Evolutionary conservation across 1,140 invertebrate genomes (phyloP).

Genomic region (Nasonia giraulti): DNA sequence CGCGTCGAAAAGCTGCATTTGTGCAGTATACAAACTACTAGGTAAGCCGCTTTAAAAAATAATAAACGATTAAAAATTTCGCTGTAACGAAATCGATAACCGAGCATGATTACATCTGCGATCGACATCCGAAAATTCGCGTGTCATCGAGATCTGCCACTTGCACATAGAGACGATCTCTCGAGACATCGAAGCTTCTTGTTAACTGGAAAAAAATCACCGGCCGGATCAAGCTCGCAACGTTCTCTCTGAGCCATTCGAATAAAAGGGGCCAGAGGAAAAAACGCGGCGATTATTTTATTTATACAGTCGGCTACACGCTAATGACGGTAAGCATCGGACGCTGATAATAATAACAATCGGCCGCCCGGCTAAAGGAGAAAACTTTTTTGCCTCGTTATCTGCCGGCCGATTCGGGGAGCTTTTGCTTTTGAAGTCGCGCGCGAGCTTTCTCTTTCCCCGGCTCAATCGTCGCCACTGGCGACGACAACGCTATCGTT

Average conservation of each 20-base stretch:
- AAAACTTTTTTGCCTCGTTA: constrained; percentile 57
- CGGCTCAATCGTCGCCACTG: constrained; percentile 57
- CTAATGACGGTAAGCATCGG: constrained; percentile 63
- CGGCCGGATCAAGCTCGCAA: not conserved
- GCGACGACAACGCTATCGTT: constrained; percentile 58
- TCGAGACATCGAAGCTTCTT: not conserved
- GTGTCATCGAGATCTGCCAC: constrained; percentile 9
- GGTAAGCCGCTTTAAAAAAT: not conserved
- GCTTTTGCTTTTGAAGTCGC: constrained; percentile 39
- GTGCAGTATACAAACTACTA: too few relatives aligned
- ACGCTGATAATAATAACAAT: constrained; percentile 54
- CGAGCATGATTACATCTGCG: not conserved
- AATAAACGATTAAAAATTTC: not conserved
- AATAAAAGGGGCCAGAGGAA: constrained; percentile 1
- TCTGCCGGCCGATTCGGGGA: constrained; percentile 49
- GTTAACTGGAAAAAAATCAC: not conserved
- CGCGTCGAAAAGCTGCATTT: too few relatives aligned
- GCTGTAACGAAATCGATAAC: not conserved
- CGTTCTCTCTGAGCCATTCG: not conserved
- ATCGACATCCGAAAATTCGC: constrained; percentile 7
- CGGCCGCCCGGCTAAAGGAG: constrained; percentile 55
- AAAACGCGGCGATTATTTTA: constrained; percentile 61
- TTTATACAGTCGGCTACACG: constrained; percentile 59
- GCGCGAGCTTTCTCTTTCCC: not conserved
- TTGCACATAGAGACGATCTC: not conserved